Conservation (phyloP, 2,888 invertebrate species). For the Oxytorus armatus region DNA sequence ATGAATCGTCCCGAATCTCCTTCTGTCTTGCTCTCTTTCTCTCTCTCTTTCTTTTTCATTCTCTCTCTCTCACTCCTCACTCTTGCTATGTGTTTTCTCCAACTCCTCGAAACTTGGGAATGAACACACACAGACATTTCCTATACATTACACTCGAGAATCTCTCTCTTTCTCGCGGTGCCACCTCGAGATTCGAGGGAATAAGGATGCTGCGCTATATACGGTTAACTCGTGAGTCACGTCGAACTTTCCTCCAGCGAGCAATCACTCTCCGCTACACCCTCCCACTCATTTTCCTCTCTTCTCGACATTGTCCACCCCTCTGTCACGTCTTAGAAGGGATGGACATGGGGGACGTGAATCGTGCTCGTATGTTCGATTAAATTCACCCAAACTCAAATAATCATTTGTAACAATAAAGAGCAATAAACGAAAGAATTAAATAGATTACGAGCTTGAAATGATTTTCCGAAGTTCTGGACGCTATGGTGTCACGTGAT, state of each 20-base stretch:
- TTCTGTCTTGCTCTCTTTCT: slow-evolving; percentile 5
- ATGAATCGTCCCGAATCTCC: slow-evolving; percentile 58
- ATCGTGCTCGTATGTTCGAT: slow-evolving; percentile 57
- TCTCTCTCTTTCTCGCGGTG: neutral
- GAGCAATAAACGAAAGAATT: neutral
- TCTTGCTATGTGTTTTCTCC: slow-evolving; percentile 18
- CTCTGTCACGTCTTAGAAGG: neutral
- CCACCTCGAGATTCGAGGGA: slow-evolving; percentile 34
- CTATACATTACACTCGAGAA: slow-evolving; percentile 33
- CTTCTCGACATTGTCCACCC: slow-evolving; percentile 1
- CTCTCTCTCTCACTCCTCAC: neutral
- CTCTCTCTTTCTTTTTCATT: neutral
- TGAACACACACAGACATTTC: slow-evolving; percentile 18
- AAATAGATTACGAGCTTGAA: neutral
- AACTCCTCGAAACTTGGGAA: slow-evolving; percentile 52
- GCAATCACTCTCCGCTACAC: slow-evolving; percentile 55
- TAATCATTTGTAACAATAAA: slow-evolving; percentile 36
- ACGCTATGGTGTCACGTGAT: neutral
- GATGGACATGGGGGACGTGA: slow-evolving; percentile 30
- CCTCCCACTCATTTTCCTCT: slow-evolving; percentile 33
- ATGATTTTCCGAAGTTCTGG: neutral
- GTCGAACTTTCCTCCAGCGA: slow-evolving; percentile 56
- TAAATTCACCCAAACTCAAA: slow-evolving; percentile 54
- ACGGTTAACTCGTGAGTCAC: slow-evolving; percentile 60
- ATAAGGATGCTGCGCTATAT: slow-evolving; percentile 42